These are phyloP conservation scores for Tenthredo notha DNA, from an alignment of 2,888 invertebrate species.

Conservation along the genomic window DNA sequence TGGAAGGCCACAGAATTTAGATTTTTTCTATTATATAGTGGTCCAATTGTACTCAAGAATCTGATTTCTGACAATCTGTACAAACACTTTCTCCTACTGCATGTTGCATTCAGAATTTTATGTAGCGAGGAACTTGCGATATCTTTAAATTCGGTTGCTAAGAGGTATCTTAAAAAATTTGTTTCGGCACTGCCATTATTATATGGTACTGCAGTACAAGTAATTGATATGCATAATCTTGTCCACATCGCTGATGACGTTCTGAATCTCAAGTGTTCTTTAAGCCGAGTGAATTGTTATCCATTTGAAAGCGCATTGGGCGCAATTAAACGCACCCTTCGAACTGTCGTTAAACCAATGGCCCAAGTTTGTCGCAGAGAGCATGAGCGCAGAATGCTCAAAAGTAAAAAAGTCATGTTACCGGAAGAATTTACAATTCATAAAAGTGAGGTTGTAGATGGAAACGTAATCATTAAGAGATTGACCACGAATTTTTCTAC, in stretches of 20 bases:
- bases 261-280: conserved; percentile 36
- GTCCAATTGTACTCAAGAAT: conserved; percentile 47
- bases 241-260: conserved; percentile 49
- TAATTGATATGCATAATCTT: conserved; percentile 46
- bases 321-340: conserved; percentile 26
- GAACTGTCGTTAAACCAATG: conserved; percentile 28
- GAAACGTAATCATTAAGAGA: not conserved
- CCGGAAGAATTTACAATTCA: conserved; percentile 12
- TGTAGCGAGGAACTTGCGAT: conserved; percentile 31
- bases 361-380: conserved; percentile 30
- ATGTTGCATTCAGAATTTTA: conserved; percentile 44
- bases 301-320: conserved; percentile 48
- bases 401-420: not conserved
- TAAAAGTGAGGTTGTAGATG: conserved; percentile 5
- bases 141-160: conserved; percentile 31
- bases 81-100: conserved; percentile 52
- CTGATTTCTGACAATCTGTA: conserved; percentile 7
- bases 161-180: conserved; percentile 34
- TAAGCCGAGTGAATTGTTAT: conserved; percentile 25
- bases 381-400: conserved; percentile 17
- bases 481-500: conserved; percentile 4
- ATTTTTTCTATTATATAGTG: conserved; percentile 29
- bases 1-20: conserved; percentile 53
- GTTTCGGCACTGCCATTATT: conserved; percentile 26
- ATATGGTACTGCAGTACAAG: conserved; percentile 36